Evolutionary conservation across 2,113 vertebrate genomes (phyloP), one percentile per base, ranked within the genome.

Genomic region (Terrapene triunguis): DNA sequence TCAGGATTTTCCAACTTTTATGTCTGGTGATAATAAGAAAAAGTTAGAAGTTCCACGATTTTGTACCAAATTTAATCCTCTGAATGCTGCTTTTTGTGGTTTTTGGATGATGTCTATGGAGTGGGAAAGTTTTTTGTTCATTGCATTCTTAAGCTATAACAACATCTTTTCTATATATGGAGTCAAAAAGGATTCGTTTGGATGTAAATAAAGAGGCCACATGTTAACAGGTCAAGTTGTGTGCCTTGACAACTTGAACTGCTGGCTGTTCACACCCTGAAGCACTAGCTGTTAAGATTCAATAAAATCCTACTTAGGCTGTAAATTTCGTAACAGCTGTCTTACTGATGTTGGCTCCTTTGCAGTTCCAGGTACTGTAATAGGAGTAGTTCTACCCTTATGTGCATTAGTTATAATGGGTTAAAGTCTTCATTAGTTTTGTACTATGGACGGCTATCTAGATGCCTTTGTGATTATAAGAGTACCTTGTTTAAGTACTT

Each of bases 1-100:
- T 8, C 62, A 48, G 59, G 19, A 55, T 81, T 24, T 72, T 3
- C 24, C 79, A 0, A 0, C 24, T 2, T 9, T 0, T 62, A 1
- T 16, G 10, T 24, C 47, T 88, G 12, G n/a, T 59, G 81, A 89
- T 51, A 27, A 24, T 19, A 54, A 82, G 48, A 85, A 32, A 65
- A 21, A 10, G 27, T 6, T 44, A 17, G 65, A 59, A 38, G 3
- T 16, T 27, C 29, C 1, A 3, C 79, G 38, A 84, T 80, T 59
- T 8, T 1, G 0, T 50, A 54, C n/a, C 55, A 82, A 17, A 11
- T 82, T 81, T 93, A 76, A 27, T 82, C 29, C 57, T 78, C 32
- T 21, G 53, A 5, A 76, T 47, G 72, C 72, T 80, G 0, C 0
- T 80, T 87, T 55, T 29, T 83, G 53, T 92, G 82, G 9, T 22